Percentiles rank a stretch among this genome's conserved stretches.
phyloP scores from a whole-genome alignment of 2,888 invertebrate species.

The Sphaerophoria taeniata region DNA sequence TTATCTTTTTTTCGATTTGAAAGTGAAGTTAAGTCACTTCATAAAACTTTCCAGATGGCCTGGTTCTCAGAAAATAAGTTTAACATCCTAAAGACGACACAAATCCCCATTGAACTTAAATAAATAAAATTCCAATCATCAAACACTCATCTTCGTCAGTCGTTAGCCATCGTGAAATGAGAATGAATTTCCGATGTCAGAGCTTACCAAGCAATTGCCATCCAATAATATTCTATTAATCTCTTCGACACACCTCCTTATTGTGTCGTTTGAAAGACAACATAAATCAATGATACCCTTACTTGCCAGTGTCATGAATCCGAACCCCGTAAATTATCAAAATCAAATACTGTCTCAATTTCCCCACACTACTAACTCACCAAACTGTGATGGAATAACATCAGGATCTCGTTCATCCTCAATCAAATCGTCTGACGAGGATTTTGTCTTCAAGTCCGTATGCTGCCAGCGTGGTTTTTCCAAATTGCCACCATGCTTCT shows the following conservation, averaged over 20 bases:
- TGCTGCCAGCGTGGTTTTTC: constrained; percentile 83
- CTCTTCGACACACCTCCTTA: constrained; percentile 17
- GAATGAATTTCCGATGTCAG: too few species aligned
- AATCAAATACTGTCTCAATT: background rate
- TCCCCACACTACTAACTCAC: constrained; percentile 81
- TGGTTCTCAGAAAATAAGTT: too few species aligned
- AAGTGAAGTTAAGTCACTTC: too few species aligned
- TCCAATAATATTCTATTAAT: constrained; percentile 26
- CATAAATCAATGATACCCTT: constrained; percentile 27
- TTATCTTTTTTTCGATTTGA: too few species aligned
- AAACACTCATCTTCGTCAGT: background rate
- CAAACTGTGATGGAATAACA: constrained; percentile 90
- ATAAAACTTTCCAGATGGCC: too few species aligned
- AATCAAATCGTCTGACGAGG: constrained; percentile 81
- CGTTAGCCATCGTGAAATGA: background rate
- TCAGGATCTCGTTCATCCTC: constrained; percentile 86
- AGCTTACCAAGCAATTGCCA: constrained; percentile 1
- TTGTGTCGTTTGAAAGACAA: constrained; percentile 24
- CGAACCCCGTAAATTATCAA: background rate
- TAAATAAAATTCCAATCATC: background rate
- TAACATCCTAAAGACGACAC: too few species aligned
- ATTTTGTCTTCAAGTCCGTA: constrained; percentile 83
- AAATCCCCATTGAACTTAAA: background rate
- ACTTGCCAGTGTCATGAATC: constrained; percentile 58
- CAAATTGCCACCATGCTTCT: constrained; percentile 78